phyloP scores from a whole-genome alignment of 2,888 invertebrate species.

The Nycteola revayana region DNA sequence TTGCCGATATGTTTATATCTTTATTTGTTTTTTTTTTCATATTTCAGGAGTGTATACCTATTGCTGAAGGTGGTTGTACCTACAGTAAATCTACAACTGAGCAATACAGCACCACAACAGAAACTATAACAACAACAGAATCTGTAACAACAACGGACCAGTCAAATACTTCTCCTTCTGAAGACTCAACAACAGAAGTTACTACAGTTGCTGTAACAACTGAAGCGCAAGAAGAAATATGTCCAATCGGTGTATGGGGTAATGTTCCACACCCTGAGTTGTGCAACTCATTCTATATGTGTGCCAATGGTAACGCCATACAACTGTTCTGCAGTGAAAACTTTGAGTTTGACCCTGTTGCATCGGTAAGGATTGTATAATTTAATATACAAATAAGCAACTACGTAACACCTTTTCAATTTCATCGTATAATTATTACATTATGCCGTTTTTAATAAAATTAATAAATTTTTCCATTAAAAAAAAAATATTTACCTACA shows the following conservation, averaged over 20 bases:
- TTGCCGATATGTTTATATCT: too few relatives aligned
- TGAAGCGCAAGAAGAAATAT: slow-evolving; percentile 8
- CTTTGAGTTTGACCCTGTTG: slow-evolving; percentile 40
- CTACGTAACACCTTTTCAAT: too few relatives aligned
- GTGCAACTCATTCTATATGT: slow-evolving; percentile 47
- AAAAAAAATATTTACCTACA: too few relatives aligned
- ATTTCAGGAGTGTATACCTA: slow-evolving; percentile 5
- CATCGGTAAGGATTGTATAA: slow-evolving; percentile 18
- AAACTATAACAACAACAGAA: not conserved
- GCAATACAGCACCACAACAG: not conserved
- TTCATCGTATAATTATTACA: too few relatives aligned
- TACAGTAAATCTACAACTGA: not conserved
- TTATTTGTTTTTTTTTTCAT: not conserved
- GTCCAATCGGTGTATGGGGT: slow-evolving; percentile 37
- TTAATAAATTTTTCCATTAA: too few relatives aligned
- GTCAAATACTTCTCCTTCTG: not conserved
- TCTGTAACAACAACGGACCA: not conserved
- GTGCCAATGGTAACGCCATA: slow-evolving; percentile 37
- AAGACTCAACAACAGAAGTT: slow-evolving; percentile 1
- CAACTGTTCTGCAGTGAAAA: slow-evolving; percentile 36
- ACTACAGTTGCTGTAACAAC: not conserved
- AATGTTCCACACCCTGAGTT: slow-evolving; percentile 42
- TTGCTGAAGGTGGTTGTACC: slow-evolving; percentile 7
- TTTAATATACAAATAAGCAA: too few relatives aligned
- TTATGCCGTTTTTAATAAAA: too few relatives aligned